These are phyloP conservation scores for Stratiomys singularior DNA, from an alignment of 2,888 invertebrate species.

Conservation along the genomic window DNA sequence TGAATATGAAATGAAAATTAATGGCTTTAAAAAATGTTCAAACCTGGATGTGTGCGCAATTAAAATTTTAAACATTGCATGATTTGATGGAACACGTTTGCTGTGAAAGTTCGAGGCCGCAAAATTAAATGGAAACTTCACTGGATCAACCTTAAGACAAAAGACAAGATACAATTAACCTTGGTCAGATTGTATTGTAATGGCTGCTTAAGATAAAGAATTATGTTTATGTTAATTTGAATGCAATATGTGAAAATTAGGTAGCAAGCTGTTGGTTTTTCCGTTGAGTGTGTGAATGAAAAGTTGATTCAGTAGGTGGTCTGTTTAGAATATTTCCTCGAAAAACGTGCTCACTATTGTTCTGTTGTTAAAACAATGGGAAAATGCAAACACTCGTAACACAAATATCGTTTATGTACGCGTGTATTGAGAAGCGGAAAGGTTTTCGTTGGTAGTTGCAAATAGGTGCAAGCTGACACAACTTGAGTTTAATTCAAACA, in stretches of 20 bases:
- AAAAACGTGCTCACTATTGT: constrained; percentile 23
- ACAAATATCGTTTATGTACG: too few relatives aligned
- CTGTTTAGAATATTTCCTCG: constrained; percentile 32
- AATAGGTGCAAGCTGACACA: too few relatives aligned
- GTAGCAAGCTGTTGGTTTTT: background rate
- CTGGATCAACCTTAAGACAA: background rate
- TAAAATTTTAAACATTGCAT: background rate
- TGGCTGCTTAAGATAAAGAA: background rate
- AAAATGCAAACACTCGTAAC: constrained; percentile 12
- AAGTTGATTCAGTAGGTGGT: constrained; percentile 2
- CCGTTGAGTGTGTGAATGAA: background rate
- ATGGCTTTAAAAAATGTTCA: too few relatives aligned
- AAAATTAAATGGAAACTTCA: background rate
- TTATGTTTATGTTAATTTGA: background rate
- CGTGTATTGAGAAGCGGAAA: too few relatives aligned
- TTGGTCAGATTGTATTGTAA: background rate
- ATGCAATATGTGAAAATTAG: background rate
- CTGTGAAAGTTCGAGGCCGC: background rate
- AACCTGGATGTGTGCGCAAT: too few relatives aligned
- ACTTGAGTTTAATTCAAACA: too few relatives aligned
- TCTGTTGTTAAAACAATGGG: constrained; percentile 11
- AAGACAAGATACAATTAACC: background rate
- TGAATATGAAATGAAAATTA: too few relatives aligned
- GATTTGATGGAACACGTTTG: background rate
- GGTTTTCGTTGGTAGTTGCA: too few relatives aligned